These are phyloP conservation scores for Drosophila atripex DNA, from an alignment of 2,888 invertebrate genomes.

Conservation along the genomic window DNA sequence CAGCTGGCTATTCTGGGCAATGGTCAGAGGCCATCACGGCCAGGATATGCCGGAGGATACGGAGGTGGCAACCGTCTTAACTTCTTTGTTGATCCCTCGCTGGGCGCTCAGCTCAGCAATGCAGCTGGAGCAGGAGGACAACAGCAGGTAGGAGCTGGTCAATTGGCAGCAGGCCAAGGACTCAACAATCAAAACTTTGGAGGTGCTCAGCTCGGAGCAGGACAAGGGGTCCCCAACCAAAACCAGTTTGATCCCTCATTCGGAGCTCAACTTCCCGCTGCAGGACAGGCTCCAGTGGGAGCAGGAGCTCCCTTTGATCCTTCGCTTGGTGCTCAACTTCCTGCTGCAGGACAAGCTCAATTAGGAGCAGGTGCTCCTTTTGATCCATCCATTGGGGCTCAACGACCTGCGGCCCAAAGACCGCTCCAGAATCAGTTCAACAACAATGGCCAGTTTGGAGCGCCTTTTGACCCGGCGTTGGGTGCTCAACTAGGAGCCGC, in stretches of 20 bases:
- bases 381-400: conserved; percentile 45
- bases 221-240: not conserved
- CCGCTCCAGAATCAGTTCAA: conserved; percentile 33
- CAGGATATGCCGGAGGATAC: conserved; percentile 20
- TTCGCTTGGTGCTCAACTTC: conserved; percentile 44
- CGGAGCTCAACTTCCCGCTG: conserved; percentile 37
- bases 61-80: conserved; percentile 27
- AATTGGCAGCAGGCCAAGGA: conserved; percentile 28
- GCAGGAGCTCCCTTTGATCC: conserved; percentile 45
- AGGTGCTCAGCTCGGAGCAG: conserved; percentile 25
- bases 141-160: conserved; percentile 28
- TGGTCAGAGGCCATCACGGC: conserved; percentile 31
- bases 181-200: conserved; percentile 47
- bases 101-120: conserved; percentile 37
- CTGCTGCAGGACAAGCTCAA: conserved; percentile 19
- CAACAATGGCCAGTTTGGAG: conserved; percentile 31
- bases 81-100: conserved; percentile 45
- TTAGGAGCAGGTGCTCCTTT: conserved; percentile 24
- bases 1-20: conserved; percentile 47
- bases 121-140: conserved; percentile 15
- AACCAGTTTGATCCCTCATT: conserved; percentile 40
- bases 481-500: conserved; percentile 19
- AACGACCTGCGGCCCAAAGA: conserved; percentile 27
- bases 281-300: conserved; percentile 30
- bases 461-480: conserved; percentile 37